Evolutionary conservation across 2,797 vertebrate species (phyloP).

Genomic region (Merluccius polli): DNA sequence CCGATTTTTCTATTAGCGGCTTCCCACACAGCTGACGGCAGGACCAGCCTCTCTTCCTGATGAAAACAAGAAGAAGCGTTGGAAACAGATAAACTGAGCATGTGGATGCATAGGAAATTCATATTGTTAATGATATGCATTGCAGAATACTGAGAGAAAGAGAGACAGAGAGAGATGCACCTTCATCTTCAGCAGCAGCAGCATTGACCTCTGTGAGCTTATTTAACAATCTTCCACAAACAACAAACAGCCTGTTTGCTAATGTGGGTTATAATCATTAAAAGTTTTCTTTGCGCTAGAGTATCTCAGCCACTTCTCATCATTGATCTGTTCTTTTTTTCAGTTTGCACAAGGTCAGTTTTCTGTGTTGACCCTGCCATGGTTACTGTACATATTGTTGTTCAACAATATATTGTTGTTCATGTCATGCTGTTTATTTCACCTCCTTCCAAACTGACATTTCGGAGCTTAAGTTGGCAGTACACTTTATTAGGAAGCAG

Average conservation of each 20-base stretch:
- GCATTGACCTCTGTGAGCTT: constrained; percentile 26
- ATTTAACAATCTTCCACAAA: constrained; percentile 46
- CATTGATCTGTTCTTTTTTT: too few species aligned
- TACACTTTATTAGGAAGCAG: too few species aligned
- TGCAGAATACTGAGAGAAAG: not conserved
- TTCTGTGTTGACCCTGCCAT: not conserved
- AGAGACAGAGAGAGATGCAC: constrained; percentile 12
- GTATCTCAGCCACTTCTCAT: not conserved
- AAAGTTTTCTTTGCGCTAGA: not conserved
- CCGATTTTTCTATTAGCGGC: constrained; percentile 43
- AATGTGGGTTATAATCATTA: not conserved
- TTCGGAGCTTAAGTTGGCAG: too few species aligned
- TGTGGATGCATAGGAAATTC: not conserved
- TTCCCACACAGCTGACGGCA: constrained; percentile 41
- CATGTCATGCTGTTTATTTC: too few species aligned
- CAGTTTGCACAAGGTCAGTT: too few species aligned
- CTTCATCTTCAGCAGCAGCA: constrained; percentile 11
- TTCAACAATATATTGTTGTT: too few species aligned
- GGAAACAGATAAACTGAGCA: constrained; percentile 34
- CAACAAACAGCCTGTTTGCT: not conserved
- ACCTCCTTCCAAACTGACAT: too few species aligned
- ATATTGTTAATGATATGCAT: constrained; percentile 6
- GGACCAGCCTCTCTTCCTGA: constrained; percentile 41
- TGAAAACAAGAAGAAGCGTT: constrained; percentile 36
- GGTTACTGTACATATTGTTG: too few species aligned